Percentiles rank a stretch among this genome's conserved stretches.
Evolutionary conservation across 2,113 vertebrate genomes (phyloP).

Genomic region (Pelodiscus sinensis): DNA sequence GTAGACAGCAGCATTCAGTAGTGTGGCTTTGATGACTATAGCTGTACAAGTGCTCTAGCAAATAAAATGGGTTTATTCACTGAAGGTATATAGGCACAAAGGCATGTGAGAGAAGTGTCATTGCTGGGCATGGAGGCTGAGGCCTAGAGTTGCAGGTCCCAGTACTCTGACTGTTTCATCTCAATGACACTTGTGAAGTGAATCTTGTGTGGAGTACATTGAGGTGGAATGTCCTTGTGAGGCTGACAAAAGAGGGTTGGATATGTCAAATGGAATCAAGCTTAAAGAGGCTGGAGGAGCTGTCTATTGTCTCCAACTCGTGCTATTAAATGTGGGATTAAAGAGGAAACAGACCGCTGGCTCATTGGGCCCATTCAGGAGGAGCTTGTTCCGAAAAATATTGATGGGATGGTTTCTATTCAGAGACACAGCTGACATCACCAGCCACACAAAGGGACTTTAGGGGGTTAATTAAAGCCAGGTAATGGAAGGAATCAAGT

Average conservation of each 20-base stretch:
- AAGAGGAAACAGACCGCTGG: slow-evolving; percentile 52
- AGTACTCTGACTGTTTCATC: slow-evolving; percentile 32
- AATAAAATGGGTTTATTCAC: slow-evolving; percentile 17
- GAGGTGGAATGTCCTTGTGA: slow-evolving; percentile 31
- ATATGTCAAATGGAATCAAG: slow-evolving; percentile 55
- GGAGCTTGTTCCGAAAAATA: slow-evolving; percentile 65
- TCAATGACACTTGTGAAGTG: slow-evolving; percentile 46
- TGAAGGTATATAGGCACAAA: background rate
- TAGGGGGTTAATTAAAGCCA: slow-evolving; percentile 66
- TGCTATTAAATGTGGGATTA: slow-evolving; percentile 63
- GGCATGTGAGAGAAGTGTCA: background rate
- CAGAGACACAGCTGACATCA: slow-evolving; percentile 50
- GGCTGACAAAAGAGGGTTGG: slow-evolving; percentile 56
- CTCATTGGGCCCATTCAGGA: slow-evolving; percentile 65
- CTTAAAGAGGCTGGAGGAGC: slow-evolving; percentile 51
- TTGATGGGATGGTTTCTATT: slow-evolving; percentile 56
- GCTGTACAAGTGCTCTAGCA: background rate
- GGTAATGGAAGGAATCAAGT: slow-evolving; percentile 62
- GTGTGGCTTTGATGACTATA: background rate
- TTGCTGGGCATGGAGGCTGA: background rate
- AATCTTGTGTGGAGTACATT: slow-evolving; percentile 34
- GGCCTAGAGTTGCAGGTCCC: background rate
- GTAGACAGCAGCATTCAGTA: accelerated
- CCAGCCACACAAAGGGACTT: slow-evolving; percentile 57
- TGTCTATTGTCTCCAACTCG: slow-evolving; percentile 52